phyloP scores from a whole-genome alignment of 2,797 vertebrate species.

The Lutra lutra region DNA sequence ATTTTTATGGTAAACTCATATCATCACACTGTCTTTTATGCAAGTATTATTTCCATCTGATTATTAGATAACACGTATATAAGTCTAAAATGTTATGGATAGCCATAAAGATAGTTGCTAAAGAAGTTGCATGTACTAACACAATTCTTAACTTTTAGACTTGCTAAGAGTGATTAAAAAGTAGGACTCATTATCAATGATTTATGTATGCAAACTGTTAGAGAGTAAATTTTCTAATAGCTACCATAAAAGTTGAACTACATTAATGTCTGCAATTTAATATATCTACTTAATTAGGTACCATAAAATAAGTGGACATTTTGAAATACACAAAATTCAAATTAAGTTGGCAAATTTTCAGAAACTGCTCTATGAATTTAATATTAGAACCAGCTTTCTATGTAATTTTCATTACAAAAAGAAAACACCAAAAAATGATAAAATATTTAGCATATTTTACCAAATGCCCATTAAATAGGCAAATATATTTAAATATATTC shows the following conservation, averaged over 20 bases:
- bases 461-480: not conserved
- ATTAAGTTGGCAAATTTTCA: slow-evolving; percentile 73
- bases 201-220: slow-evolving; percentile 79
- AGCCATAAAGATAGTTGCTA: slow-evolving; percentile 46
- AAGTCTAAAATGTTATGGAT: slow-evolving; percentile 62
- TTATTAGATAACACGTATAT: slow-evolving; percentile 70
- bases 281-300: slow-evolving; percentile 71
- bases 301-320: slow-evolving; percentile 27
- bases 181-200: slow-evolving; percentile 73
- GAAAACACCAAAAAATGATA: not conserved
- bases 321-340: slow-evolving; percentile 72
- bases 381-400: not conserved
- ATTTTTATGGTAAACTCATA: slow-evolving; percentile 15
- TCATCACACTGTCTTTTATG: slow-evolving; percentile 59
- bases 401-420: not conserved
- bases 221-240: slow-evolving; percentile 72
- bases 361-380: not conserved
- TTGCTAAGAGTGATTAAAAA: slow-evolving; percentile 71
- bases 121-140: slow-evolving; percentile 63
- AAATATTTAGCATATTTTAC: not conserved
- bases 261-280: slow-evolving; percentile 64
- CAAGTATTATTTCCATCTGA: slow-evolving; percentile 56
- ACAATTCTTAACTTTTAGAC: slow-evolving; percentile 64
- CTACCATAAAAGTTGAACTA: slow-evolving; percentile 76
- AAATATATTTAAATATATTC: not conserved